Evolutionary conservation across 2,797 vertebrate species (phyloP).

Genomic region (Megaceryle alcyon): DNA sequence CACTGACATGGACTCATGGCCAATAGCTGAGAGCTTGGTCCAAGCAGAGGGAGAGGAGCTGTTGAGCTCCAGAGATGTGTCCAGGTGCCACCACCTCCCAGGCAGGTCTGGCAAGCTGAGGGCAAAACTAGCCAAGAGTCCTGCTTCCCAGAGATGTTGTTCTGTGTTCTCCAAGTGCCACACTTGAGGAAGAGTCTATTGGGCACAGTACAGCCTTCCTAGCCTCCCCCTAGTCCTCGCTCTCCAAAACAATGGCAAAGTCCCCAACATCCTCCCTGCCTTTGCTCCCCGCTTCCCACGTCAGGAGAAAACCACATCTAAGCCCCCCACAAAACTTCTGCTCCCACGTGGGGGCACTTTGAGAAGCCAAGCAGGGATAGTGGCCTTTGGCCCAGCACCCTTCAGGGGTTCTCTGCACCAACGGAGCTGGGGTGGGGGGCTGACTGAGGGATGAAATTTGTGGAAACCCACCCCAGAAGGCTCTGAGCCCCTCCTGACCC

Average conservation of each 20-base stretch:
- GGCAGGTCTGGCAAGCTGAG: not conserved
- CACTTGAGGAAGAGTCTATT: not conserved
- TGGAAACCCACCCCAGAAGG: slow-evolving; percentile 30
- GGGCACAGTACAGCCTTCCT: not conserved
- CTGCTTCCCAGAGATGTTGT: not conserved
- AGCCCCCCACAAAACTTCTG: not conserved
- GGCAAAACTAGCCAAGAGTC: not conserved
- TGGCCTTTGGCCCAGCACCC: not conserved
- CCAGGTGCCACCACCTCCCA: not conserved
- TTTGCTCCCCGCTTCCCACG: not conserved
- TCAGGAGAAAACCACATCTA: not conserved
- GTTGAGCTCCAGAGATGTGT: not conserved
- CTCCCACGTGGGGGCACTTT: not conserved
- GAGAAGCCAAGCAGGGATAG: not conserved
- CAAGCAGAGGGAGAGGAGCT: not conserved
- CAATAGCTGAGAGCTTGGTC: not conserved
- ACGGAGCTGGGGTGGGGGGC: not conserved
- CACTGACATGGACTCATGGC: rapidly evolving
- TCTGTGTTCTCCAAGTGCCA: not conserved
- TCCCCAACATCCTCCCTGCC: not conserved
- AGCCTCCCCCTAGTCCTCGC: not conserved
- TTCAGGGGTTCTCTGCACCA: rapidly evolving
- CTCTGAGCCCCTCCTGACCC: not conserved
- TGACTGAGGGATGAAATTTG: not conserved
- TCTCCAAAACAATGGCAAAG: not conserved